Base-by-base conservation (phyloP, 2,888 invertebrate species). In the Baronia brevicornis region DNA sequence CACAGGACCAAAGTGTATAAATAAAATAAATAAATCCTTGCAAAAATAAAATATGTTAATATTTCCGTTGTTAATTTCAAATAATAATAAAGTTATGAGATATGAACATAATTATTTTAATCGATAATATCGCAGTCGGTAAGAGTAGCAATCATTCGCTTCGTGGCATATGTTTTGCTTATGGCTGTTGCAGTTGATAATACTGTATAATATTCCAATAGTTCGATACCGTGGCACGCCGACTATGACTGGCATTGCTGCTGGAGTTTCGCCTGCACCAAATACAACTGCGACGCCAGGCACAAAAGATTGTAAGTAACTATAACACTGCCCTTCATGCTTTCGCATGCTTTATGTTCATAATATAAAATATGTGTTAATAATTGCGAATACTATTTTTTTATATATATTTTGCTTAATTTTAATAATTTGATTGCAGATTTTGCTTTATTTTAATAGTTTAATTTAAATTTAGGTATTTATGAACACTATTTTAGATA, bases 181-280 rank as follows among this genome's bases (percentile, higher is more conserved):
- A 58, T 55, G 61, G 71, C 74, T 71, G 63, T 71, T 78, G 61
- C 80, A 84, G 79, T 78, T 80, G 80, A 82, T 84, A 80, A 84
- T 73, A 82, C 77, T 58, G 80, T 80, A 72, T 69, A 80, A 80
- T 84, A 77, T 82, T 82, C 79, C 72, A 68, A 77, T 84, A 85
- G 84, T 82, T 77, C 84, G 84, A 48, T 84, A 84, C 70, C 77
- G 79, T 46, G 78, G 71, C 51, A 60, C 78, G 45, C 62, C 68
- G 39, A 53, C 58, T 44, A 51, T 63, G 56, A 48, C 52, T 52
- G 61, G 55, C 52, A 48, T 46, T 41, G 42, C 52, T 12, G 38
- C 63, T 40, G 55, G 47, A n/a, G n/a, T n/a, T n/a, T n/a, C 48
- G 56, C 52, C 30, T 42, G 58, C 42, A 48, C 41, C 55, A 74